phyloP scores from a whole-genome alignment of 2,888 invertebrate genomes.

The Sarcophaga caerulescens region DNA sequence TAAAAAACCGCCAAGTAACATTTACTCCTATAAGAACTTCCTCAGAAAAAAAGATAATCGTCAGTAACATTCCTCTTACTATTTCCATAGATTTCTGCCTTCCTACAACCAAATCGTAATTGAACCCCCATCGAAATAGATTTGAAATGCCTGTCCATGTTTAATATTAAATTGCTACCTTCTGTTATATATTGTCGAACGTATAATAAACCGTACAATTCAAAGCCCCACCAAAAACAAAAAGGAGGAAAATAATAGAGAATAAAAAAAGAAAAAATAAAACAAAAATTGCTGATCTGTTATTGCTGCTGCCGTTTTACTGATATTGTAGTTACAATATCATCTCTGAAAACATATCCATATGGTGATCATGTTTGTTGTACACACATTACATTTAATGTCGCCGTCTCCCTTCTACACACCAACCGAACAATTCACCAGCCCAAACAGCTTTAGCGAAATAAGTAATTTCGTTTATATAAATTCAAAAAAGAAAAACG shows the following conservation, averaged over 20 bases:
- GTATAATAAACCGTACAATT: slow-evolving; percentile 32
- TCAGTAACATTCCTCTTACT: too few species aligned
- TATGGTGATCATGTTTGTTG: slow-evolving; percentile 63
- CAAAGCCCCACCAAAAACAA: slow-evolving; percentile 42
- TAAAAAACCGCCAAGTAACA: too few species aligned
- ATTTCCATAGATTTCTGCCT: too few species aligned
- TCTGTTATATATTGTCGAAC: slow-evolving; percentile 43
- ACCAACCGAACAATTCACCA: neutral
- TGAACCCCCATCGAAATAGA: neutral
- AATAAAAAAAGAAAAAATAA: slow-evolving; percentile 4
- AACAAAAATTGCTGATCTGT: slow-evolving; percentile 52
- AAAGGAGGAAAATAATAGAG: slow-evolving; percentile 22
- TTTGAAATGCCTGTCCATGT: neutral
- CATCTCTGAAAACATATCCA: slow-evolving; percentile 55
- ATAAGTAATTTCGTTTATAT: slow-evolving; percentile 56
- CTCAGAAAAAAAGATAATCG: too few species aligned
- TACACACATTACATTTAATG: slow-evolving; percentile 40
- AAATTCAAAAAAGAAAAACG: slow-evolving; percentile 19
- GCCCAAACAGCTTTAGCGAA: neutral
- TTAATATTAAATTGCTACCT: slow-evolving; percentile 16
- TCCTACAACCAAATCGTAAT: too few species aligned
- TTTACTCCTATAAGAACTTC: too few species aligned
- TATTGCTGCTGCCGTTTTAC: slow-evolving; percentile 56
- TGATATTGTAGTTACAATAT: slow-evolving; percentile 57
- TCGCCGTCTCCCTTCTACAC: neutral